phyloP scores from a whole-genome alignment of 1,140 invertebrate species.

The Idris sp. region DNA sequence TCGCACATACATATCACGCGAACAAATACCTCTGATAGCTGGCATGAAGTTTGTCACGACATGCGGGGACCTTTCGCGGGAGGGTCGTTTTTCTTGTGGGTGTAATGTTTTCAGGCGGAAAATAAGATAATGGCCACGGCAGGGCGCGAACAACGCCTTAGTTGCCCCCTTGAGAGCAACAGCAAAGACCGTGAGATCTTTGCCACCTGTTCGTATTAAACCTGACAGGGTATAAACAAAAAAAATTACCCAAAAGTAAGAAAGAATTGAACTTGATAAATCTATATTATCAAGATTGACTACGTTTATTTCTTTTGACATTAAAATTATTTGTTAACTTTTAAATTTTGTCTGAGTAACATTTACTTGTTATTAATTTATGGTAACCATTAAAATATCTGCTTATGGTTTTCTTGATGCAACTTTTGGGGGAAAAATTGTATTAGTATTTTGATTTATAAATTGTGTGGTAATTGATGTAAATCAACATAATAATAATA shows the following conservation, averaged over 20 bases:
- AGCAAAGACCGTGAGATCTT: slow-evolving; percentile 60
- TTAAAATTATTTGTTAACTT: no score
- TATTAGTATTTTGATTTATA: no score
- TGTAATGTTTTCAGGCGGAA: slow-evolving; percentile 76
- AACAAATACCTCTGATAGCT: slow-evolving; percentile 40
- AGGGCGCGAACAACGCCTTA: slow-evolving; percentile 68
- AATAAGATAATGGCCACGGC: slow-evolving; percentile 77
- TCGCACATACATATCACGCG: slow-evolving; percentile 42
- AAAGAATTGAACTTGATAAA: slow-evolving; percentile 41
- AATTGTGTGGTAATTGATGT: no score
- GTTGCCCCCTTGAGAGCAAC: slow-evolving; percentile 26
- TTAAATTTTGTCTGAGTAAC: no score
- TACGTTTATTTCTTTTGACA: background rate
- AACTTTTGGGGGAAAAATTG: no score
- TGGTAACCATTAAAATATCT: no score
- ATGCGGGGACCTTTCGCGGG: slow-evolving; percentile 49
- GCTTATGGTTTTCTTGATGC: no score
- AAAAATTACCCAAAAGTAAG: slow-evolving; percentile 31
- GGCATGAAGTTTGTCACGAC: slow-evolving; percentile 57
- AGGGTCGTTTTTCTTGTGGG: slow-evolving; percentile 75
- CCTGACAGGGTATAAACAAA: slow-evolving; percentile 54
- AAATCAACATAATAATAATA: slow-evolving; percentile 10
- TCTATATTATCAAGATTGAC: slow-evolving; percentile 1
- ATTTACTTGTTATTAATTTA: no score
- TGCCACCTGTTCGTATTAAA: slow-evolving; percentile 59